Conservation (phyloP, 2,888 invertebrate species). For the Zele albiditarsus region DNA sequence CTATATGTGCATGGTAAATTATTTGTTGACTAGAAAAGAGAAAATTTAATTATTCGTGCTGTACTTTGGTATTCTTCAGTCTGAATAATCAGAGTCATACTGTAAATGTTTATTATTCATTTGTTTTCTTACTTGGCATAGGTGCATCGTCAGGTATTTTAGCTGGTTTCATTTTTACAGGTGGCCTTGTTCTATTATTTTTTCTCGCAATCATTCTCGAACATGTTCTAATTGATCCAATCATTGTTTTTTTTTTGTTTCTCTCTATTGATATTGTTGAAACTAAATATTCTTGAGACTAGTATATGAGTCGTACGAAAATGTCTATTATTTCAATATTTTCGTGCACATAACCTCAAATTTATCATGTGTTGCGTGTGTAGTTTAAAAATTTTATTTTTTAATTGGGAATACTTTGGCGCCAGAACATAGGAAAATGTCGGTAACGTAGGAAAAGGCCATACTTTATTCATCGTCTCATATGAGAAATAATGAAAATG, state of each 20-base stretch:
- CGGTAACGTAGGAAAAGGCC: too few relatives aligned
- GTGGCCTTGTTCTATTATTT: constrained; percentile 22
- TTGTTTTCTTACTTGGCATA: constrained; percentile 31
- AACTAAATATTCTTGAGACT: neutral
- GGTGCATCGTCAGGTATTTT: constrained; percentile 25
- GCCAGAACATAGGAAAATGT: too few relatives aligned
- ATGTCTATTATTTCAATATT: neutral
- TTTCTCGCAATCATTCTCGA: constrained; percentile 14
- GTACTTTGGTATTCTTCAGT: too few relatives aligned
- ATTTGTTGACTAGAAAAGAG: too few relatives aligned
- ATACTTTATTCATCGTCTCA: too few relatives aligned
- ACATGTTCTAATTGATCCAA: constrained; percentile 10
- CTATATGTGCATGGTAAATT: too few relatives aligned
- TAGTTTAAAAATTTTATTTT: neutral
- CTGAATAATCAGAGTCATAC: neutral
- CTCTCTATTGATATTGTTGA: neutral
- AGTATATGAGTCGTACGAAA: too few relatives aligned
- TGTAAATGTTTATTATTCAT: neutral
- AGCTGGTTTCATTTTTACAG: constrained; percentile 11
- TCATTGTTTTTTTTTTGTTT: constrained; percentile 9
- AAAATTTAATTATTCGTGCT: too few relatives aligned
- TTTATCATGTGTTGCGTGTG: neutral
- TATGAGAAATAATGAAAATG: too few relatives aligned
- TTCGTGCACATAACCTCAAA: neutral
- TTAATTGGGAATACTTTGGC: too few relatives aligned